These are phyloP conservation scores for Engraulis encrasicolus DNA, from an alignment of 2,113 vertebrate genomes.

Conservation along the genomic window DNA sequence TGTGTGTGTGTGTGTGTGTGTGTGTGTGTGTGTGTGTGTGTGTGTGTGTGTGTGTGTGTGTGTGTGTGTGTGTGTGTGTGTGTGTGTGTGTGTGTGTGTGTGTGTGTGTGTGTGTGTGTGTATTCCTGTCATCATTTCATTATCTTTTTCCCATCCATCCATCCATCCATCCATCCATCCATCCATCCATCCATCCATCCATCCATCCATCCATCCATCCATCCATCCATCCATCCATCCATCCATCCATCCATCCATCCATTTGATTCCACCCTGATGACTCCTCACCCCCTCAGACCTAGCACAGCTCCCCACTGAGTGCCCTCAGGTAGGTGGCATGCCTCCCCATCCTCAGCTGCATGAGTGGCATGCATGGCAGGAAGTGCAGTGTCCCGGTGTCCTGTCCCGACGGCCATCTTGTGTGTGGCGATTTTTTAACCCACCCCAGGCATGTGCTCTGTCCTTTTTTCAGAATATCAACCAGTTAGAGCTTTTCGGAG, in stretches of 20 bases:
- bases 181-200: too few species aligned
- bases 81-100: too few species aligned
- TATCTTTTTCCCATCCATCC: too few species aligned
- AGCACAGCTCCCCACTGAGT: neutral
- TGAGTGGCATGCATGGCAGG: neutral
- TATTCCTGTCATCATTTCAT: too few species aligned
- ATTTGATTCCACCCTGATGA: too few species aligned
- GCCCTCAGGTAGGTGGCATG: conserved; percentile 57
- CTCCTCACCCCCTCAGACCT: too few species aligned
- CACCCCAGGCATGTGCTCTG: conserved; percentile 33
- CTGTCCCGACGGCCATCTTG: conserved; percentile 54
- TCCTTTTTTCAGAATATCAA: conserved; percentile 89
- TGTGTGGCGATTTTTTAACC: conserved; percentile 44
- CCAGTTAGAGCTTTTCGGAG: conserved; percentile 98
- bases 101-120: too few species aligned
- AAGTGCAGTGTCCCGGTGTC: too few species aligned
- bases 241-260: neutral
- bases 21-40: neutral
- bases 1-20: neutral
- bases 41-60: neutral
- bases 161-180: too few species aligned
- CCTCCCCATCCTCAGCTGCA: neutral
- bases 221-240: neutral
- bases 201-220: too few species aligned
- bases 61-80: neutral